Conservation (phyloP, 1,140 invertebrate species). For the Grapholita molesta region DNA sequence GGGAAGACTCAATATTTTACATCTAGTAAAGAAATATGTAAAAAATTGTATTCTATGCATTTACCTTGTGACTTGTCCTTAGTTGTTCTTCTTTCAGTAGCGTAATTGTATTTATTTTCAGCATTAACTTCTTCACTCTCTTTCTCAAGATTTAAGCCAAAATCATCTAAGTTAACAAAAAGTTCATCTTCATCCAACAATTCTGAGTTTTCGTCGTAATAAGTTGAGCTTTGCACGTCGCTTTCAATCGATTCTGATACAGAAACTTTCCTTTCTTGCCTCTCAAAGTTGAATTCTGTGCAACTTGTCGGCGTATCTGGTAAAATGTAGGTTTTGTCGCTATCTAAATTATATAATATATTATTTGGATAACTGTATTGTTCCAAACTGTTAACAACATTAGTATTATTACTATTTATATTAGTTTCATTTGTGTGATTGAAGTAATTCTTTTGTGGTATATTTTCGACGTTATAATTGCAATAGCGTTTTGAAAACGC, state of each 20-base stretch:
- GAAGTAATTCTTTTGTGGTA: constrained; percentile 40
- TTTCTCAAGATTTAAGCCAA: constrained; percentile 56
- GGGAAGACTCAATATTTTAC: no score
- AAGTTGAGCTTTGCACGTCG: constrained; percentile 59
- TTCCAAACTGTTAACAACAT: constrained; percentile 60
- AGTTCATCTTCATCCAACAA: constrained; percentile 68
- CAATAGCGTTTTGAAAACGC: constrained; percentile 72
- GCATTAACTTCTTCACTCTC: constrained; percentile 33
- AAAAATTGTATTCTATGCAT: background rate
- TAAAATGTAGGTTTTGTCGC: constrained; percentile 53
- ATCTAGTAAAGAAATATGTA: no score
- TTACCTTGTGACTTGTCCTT: constrained; percentile 61
- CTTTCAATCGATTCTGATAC: constrained; percentile 67
- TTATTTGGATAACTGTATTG: constrained; percentile 74
- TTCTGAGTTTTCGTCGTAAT: constrained; percentile 69
- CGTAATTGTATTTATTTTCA: constrained; percentile 23
- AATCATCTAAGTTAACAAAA: constrained; percentile 69
- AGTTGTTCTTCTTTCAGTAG: constrained; percentile 36
- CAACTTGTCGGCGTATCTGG: constrained; percentile 69
- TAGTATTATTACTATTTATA: constrained; percentile 32
- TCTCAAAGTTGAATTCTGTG: constrained; percentile 65
- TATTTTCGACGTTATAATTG: constrained; percentile 56
- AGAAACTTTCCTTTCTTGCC: constrained; percentile 55
- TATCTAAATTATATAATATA: constrained; percentile 60
- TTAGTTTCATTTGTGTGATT: constrained; percentile 22